Evolutionary conservation across 1,140 invertebrate genomes (phyloP), one percentile per base, ranked within the genome.

Genomic region (Dufourea novaeangliae): DNA sequence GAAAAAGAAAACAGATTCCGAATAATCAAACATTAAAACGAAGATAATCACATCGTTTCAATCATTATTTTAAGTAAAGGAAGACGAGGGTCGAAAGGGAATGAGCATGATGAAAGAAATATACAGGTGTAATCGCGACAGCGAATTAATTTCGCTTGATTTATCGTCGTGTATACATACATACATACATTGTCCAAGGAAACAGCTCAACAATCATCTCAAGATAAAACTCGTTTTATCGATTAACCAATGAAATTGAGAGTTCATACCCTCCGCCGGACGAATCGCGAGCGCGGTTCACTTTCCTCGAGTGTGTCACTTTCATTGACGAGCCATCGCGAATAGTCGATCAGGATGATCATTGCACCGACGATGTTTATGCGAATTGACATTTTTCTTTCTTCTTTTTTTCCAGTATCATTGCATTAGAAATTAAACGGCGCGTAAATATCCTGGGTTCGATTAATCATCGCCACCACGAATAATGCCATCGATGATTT

Each of bases 301-400:
- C 70, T 52, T 64, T 66, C 44, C 46, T 39, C 46, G 61, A 64
- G 61, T 39, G 61, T 17, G 32, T 63, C 22, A 64, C 44, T 39
- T 63, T 39, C 44, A 61, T 22, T 1, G 39, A 34, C 17, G n/a
- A 46, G 41, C 20, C n/a, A 68, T 54, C 46, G 44, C 64, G 63
- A 44, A 12, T 14, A 8, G 5, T n/a, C n/a, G n/a, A n/a, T n/a
- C n/a, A n/a, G n/a, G n/a, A n/a, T n/a, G n/a, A n/a, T n/a, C n/a
- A n/a, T n/a, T n/a, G n/a, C n/a, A n/a, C 5, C 12, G 39, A 41
- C 39, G 12, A 41, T 41, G 39, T 14, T 10, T 41, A 8, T 41
- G 11, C 39, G 39, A 41, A 12, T 37, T 41, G 6, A 41, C 39
- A 14, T 1, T 41, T 1, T 41, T 8, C 39, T 1, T n/a, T n/a